These are phyloP conservation scores for Maniola hyperantus DNA, from an alignment of 2,888 invertebrate species.

Conservation along the genomic window DNA sequence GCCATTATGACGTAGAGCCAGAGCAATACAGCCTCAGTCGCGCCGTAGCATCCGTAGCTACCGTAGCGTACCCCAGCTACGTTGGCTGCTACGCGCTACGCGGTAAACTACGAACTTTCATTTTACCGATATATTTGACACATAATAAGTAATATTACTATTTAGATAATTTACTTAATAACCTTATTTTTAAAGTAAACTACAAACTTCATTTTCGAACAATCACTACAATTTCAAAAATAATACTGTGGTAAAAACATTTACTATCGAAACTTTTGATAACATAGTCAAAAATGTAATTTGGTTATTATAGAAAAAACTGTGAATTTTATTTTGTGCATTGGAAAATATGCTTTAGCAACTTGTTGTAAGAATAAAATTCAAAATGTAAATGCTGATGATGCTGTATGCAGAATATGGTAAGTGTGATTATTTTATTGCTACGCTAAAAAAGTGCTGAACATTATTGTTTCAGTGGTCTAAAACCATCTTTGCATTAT, in stretches of 20 bases:
- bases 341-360: neutral
- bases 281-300: neutral
- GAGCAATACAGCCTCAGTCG: conserved; percentile 34
- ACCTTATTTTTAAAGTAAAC: no score
- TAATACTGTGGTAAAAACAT: neutral
- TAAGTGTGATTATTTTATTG: neutral
- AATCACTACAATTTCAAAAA: neutral
- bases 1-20: conserved; percentile 6
- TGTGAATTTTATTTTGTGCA: neutral
- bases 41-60: conserved; percentile 37
- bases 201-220: no score
- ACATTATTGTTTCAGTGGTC: no score
- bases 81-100: conserved; percentile 22
- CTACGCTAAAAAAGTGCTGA: no score
- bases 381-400: conserved; percentile 1
- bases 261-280: neutral
- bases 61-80: conserved; percentile 38
- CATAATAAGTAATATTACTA: no score
- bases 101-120: conserved; percentile 29
- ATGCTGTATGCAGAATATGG: conserved; percentile 9
- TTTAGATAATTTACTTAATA: neutral
- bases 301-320: neutral
- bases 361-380: neutral
- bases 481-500: no score
- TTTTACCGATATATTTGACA: neutral